Evolutionary conservation across 2,888 invertebrate species (phyloP), one percentile per base, ranked within the genome.

Genomic region (Lapara coniferarum): DNA sequence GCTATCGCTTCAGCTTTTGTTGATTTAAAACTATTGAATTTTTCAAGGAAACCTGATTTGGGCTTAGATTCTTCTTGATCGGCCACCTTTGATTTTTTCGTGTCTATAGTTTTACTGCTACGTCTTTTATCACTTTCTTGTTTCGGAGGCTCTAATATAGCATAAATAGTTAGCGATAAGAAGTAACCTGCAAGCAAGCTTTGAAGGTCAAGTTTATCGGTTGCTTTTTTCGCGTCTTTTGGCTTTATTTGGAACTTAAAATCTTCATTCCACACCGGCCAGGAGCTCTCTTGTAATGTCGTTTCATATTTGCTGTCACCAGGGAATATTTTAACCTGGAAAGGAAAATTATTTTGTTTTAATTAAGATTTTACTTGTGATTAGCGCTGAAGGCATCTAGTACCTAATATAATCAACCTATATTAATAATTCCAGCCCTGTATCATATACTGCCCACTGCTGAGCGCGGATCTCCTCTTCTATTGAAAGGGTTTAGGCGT

Each of bases 231-330:
- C 74, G 92, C 88, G 75, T 95, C 95, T 83, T 95, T 95, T 72
- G 89, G 95, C 77, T 94, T 94, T 72, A 97, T 79, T 59, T 95
- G 95, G 85, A 97, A 97, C 77, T 95, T 95, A 81, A 97, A 97
- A 74, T 96, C 96, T 88, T 97, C 96, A 84, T 97, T 97, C 94
- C 96, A 97, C 69, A 95, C 95, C 0, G 97, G 97, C 96, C 97
- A 97, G 0, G 97, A 96, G 81, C 96, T 96, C 76, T 96, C 96
- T 83, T 96, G 96, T 77, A 96, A 90, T 69, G 95, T 94, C 30
- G 97, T 97, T 87, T 97, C 97, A 82, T 94, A 96, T 86, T 97
- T 96, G 75, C 95, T 96, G 78, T 96, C 96, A 12, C 96, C 96
- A 0, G 97, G 97, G 84, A 97, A 96, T 58, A 97, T 87, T 89